Conservation (phyloP, 2,797 vertebrate genomes). For the Orientallactaga sibirica region DNA sequence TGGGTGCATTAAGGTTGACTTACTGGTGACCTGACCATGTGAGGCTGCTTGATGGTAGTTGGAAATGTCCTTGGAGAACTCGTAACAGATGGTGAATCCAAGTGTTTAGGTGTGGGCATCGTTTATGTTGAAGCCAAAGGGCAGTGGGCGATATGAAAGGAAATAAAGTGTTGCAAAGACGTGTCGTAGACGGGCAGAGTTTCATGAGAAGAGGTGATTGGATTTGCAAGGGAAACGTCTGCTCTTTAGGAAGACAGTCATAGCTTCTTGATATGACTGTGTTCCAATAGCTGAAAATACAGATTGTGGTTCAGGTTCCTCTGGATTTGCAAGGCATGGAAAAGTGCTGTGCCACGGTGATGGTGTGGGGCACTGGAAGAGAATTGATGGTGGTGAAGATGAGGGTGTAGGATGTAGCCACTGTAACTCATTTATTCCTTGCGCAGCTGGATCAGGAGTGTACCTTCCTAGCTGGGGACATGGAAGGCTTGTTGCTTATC, state of each 20-base stretch:
- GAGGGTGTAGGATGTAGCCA: not conserved
- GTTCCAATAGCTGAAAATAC: not conserved
- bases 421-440: not conserved
- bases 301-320: not conserved
- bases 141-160: not conserved
- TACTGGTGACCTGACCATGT: not conserved
- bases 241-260: not conserved
- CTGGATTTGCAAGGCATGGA: not conserved
- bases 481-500: not conserved
- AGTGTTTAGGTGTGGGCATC: not conserved
- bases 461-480: not conserved
- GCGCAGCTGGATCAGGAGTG: not conserved
- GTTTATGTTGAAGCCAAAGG: not conserved
- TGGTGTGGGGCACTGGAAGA: not conserved
- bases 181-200: not conserved
- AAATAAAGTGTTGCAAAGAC: not conserved
- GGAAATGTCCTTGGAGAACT: slow-evolving; percentile 23
- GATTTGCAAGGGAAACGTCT: not conserved
- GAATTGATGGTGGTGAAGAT: not conserved
- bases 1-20: not conserved
- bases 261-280: too few relatives aligned
- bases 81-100: not conserved
- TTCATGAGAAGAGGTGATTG: not conserved
- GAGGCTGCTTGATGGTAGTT: not conserved
- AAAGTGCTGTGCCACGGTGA: too few relatives aligned